Evolutionary conservation across 2,888 invertebrate species (phyloP).

Genomic region (Rhamphomyia laevipes): DNA sequence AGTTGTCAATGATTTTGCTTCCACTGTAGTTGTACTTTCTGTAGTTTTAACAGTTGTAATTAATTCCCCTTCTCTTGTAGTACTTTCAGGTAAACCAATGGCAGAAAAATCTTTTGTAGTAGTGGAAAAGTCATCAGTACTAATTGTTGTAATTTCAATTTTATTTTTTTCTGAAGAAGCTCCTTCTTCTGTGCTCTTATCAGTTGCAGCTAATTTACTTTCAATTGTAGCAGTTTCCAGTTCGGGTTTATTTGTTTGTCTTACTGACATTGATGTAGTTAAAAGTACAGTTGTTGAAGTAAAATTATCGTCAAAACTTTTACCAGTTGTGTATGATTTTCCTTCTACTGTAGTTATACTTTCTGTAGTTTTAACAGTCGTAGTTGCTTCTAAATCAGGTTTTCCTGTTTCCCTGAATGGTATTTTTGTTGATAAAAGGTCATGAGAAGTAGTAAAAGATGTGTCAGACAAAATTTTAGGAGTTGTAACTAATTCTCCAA

Average conservation of each 20-base stretch:
- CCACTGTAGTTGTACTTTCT: conserved; percentile 11
- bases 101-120: too few relatives aligned
- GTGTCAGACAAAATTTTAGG: too few relatives aligned
- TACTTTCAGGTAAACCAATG: too few relatives aligned
- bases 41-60: conserved; percentile 4
- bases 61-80: not conserved
- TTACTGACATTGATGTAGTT: not conserved
- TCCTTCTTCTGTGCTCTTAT: too few relatives aligned
- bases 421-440: not conserved
- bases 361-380: conserved; percentile 5
- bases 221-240: not conserved
- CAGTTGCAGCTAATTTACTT: too few relatives aligned
- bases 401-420: too few relatives aligned
- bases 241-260: too few relatives aligned
- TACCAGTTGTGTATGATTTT: too few relatives aligned
- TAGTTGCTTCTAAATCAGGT: not conserved
- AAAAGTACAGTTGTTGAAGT: not conserved
- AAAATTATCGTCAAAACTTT: not conserved
- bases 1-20: too few relatives aligned
- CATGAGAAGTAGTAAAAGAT: not conserved
- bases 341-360: conserved; percentile 11
- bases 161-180: too few relatives aligned
- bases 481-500: not conserved
- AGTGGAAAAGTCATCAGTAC: too few relatives aligned
- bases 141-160: too few relatives aligned